phyloP scores from a whole-genome alignment of 30 jellyfish, hydroid and myxozoan species.

The Aurelia sp. region DNA sequence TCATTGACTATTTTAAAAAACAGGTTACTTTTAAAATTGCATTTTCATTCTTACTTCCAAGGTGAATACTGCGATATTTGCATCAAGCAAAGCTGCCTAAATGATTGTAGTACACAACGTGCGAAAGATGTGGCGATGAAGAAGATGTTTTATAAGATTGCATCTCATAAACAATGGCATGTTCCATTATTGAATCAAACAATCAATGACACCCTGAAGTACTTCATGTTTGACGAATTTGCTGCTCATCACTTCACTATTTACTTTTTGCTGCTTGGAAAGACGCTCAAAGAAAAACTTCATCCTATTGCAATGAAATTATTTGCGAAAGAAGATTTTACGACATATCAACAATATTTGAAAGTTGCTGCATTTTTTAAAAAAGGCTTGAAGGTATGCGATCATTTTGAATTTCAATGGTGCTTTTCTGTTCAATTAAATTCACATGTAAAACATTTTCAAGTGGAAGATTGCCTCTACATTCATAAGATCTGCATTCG shows the following conservation, averaged over 20 bases:
- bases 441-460: too few species aligned
- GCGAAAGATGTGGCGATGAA: neutral
- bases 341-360: conserved; percentile 52
- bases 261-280: conserved; percentile 34
- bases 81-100: too few species aligned
- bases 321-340: conserved; percentile 2
- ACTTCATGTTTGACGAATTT: conserved; percentile 60
- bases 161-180: conserved; percentile 16
- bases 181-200: conserved; percentile 74
- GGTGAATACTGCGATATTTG: too few species aligned
- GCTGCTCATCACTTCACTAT: conserved; percentile 79
- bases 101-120: too few species aligned
- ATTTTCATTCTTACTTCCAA: too few species aligned
- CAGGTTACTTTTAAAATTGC: too few species aligned
- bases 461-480: too few species aligned
- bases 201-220: neutral
- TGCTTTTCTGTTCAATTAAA: too few species aligned
- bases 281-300: conserved; percentile 31
- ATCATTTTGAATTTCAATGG: too few species aligned
- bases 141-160: conserved; percentile 22
- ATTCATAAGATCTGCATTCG: too few species aligned
- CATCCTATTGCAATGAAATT: conserved; percentile 4
- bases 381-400: conserved; percentile 24
- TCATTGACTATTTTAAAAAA: too few species aligned
- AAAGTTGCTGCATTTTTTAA: conserved; percentile 44